Base-by-base conservation (phyloP, 2,113 vertebrate species). In the Tricholaema leucomelas region DNA sequence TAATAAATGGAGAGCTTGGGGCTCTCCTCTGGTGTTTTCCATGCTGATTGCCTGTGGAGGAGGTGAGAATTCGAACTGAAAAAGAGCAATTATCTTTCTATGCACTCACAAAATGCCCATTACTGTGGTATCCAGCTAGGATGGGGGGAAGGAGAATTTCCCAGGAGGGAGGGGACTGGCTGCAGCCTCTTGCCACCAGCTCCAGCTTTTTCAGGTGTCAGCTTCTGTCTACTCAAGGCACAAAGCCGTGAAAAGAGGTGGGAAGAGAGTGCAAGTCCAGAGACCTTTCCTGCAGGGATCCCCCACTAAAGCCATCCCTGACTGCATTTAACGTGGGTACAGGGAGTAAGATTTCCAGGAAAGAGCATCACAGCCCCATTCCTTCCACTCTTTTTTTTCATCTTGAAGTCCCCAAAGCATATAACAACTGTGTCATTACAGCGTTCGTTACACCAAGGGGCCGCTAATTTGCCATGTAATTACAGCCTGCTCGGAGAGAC, bases 21-120 rank as follows among this genome's bases (percentile, higher is more conserved):
- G 90, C 79, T 67, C 79, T 67, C 75, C 91, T 84, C 28, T 58
- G 56, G 69, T 35, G 5, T 85, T 95, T 74, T 90, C n/a, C 5
- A 4, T 42, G 85, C 79, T 95, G 93, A 93, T 95, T 86, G 82
- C 81, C 82, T n/a, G 87, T 21, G 87, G 94, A 94, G 90, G 95
- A 96, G 94, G 94, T 90, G 95, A 94, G 90, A 94, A 92, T 48
- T 77, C 63, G 76, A 19, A 42, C 56, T 75, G 85, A 73, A 77
- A 90, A 81, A 71, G 85, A 65, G 88, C 94, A 67, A 90, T 95
- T 91, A 36, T 71, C 80, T 85, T 61, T 38, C 48, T 72, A 75
- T 90, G 82, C 76, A 5, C 80, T 81, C 48, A 60, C 91, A 83
- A 86, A 94, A 90, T 90, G 93, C 90, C 93, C 91, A 92, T 96